phyloP scores from a whole-genome alignment of 2,888 invertebrate species.

The Caradrina clavipalpis region DNA sequence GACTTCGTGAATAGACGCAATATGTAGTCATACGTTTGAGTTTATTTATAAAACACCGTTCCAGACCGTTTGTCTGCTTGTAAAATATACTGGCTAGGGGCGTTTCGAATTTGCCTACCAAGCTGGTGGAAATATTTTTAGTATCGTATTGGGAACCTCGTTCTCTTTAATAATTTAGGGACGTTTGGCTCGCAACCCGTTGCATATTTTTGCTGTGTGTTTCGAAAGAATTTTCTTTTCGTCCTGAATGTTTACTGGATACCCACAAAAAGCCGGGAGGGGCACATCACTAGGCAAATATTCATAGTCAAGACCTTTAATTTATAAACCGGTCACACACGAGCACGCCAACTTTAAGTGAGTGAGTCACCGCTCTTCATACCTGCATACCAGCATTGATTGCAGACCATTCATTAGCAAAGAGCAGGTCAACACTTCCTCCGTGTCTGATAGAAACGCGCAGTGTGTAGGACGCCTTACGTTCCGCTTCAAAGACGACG shows the following conservation, averaged over 20 bases:
- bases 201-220: not conserved
- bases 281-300: not conserved
- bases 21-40: conserved; percentile 14
- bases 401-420: conserved; percentile 45
- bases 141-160: not conserved
- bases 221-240: not conserved
- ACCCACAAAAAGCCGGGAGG: not conserved
- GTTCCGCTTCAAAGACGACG: conserved; percentile 44
- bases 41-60: conserved; percentile 48
- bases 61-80: conserved; percentile 41
- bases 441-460: conserved; percentile 32
- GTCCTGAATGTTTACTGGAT: too few relatives aligned
- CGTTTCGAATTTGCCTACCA: not conserved
- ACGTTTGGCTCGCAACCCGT: not conserved
- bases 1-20: conserved; percentile 17
- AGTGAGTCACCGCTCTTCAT: conserved; percentile 36
- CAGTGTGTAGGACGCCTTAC: conserved; percentile 35
- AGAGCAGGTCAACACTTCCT: conserved; percentile 58
- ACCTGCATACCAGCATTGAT: conserved; percentile 42
- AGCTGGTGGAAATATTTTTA: conserved; percentile 1
- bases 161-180: not conserved
- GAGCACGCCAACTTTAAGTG: conserved; percentile 6
- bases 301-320: not conserved
- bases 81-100: conserved; percentile 9
- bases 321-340: not conserved